Evolutionary conservation across 2,797 vertebrate genomes (phyloP), one percentile per base, ranked within the genome.

Genomic region (Eospalax fontanierii): DNA sequence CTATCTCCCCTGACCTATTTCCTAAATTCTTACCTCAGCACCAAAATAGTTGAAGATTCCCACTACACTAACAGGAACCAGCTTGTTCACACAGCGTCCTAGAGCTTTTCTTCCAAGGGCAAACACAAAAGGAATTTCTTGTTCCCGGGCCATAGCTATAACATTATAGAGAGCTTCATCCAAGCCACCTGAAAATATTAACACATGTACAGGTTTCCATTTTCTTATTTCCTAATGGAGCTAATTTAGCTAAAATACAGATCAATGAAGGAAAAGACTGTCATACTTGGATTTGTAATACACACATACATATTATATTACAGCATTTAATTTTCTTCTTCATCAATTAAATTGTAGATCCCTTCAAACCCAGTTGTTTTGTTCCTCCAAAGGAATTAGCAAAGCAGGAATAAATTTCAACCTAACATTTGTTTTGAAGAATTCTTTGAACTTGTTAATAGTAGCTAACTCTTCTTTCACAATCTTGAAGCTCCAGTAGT

Each of bases 111-210:
- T 99, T 68, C 99, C 99, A 94, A 99, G 98, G 16, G 99, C 99
- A 94, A 99, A 99, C 73, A 99, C 99, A 97, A 99, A 99, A 0
- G 99, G 99, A 94, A 99, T 99, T 98, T 99, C 99, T 97, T 99
- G 99, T 94, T 99, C 99, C 95, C 99, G 98, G 1, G 99, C 99
- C 99, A 99, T 99, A 65, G 99, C 99, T 46, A 99, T 99, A 4
- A 99, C 99, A 0, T 99, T 99, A 95, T 99, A 99, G 0, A 99
- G 98, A 66, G 99, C 99, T 97, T 99, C 99, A 96, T 99, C 99
- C 86, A 99, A 98, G 96, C 99, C 99, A 95, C 99, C 99, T 99
- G 96, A 78, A 97, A 95, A 92, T 92, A 63, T 33, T 65, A 92
- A 85, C 43, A 89, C 7, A 92, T 0, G 1, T 0, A 63, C 7